phyloP scores from a whole-genome alignment of 2,888 invertebrate species.

The Parasteatoda lunata region DNA sequence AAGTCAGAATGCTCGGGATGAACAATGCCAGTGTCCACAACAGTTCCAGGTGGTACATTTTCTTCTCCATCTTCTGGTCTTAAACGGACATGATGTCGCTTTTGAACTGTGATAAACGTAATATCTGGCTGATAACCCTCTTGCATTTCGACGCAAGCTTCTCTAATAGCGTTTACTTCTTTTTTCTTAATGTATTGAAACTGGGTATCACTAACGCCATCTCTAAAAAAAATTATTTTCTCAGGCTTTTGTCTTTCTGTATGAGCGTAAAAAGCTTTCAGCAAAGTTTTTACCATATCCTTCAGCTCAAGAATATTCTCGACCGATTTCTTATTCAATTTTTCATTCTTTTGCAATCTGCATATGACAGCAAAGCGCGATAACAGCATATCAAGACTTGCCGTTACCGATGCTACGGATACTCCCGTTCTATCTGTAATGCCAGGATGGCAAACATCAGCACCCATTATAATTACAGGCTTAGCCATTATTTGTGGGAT shows the following conservation, averaged over 20 bases:
- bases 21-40: slow-evolving; percentile 99
- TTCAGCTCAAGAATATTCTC: not conserved
- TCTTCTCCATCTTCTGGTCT: slow-evolving; percentile 99
- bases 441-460: slow-evolving; percentile 94
- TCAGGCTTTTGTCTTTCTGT: not conserved
- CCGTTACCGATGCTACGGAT: slow-evolving; percentile 82
- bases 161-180: slow-evolving; percentile 15
- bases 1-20: slow-evolving; percentile 99
- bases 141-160: slow-evolving; percentile 1
- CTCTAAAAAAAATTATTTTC: slow-evolving; percentile 15
- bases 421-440: slow-evolving; percentile 81
- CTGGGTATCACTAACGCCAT: slow-evolving; percentile 30
- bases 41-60: slow-evolving; percentile 99
- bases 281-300: not conserved
- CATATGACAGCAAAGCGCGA: slow-evolving; percentile 60
- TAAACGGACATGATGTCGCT: slow-evolving; percentile 96
- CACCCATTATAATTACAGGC: slow-evolving; percentile 85
- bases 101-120: slow-evolving; percentile 98
- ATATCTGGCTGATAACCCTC: slow-evolving; percentile 77
- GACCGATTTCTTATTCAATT: not conserved
- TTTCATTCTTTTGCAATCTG: not conserved
- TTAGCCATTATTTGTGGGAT: slow-evolving; percentile 72
- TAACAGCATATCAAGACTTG: slow-evolving; percentile 81
- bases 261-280: slow-evolving; percentile 74
- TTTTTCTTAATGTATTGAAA: slow-evolving; percentile 8